A percentile compares a stretch with the other conserved stretches of the same genome.
Conservation (phyloP, 1,140 invertebrate genomes). For the Diabrotica undecimpunctata region DNA sequence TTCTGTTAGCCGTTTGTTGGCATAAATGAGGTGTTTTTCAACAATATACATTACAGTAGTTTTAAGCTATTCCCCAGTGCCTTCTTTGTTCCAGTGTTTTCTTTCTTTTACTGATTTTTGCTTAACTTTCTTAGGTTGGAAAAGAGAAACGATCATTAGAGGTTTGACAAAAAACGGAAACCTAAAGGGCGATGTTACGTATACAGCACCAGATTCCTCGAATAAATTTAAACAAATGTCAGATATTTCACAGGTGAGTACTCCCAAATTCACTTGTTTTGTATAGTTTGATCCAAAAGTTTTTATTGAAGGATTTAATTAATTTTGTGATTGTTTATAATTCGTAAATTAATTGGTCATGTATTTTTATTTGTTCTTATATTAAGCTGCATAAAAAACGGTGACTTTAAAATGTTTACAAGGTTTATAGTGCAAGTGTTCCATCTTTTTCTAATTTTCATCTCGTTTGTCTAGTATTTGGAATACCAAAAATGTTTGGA, state of each 20-base stretch:
- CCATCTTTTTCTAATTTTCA: constrained; percentile 10
- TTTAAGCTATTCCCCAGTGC: too few species aligned
- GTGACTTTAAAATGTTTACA: too few species aligned
- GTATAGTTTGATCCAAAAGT: too few species aligned
- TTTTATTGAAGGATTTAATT: too few species aligned
- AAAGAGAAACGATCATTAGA: constrained; percentile 81
- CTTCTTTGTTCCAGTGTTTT: not conserved
- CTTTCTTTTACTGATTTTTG: not conserved
- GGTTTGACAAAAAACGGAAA: constrained; percentile 75
- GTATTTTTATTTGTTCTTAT: too few species aligned
- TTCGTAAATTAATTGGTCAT: too few species aligned
- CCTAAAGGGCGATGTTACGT: constrained; percentile 83
- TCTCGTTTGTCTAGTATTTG: constrained; percentile 61
- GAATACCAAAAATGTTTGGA: constrained; percentile 72
- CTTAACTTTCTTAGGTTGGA: constrained; percentile 62
- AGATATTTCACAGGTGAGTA: constrained; percentile 66
- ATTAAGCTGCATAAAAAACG: too few species aligned
- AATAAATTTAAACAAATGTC: constrained; percentile 70
- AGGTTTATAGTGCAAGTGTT: not conserved
- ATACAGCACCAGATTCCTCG: constrained; percentile 79
- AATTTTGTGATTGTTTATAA: too few species aligned
- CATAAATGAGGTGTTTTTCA: too few species aligned
- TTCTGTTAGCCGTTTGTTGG: too few species aligned
- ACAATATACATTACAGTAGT: too few species aligned
- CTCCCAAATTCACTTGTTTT: too few species aligned